These are phyloP conservation scores for Sarcophaga caerulescens DNA, from an alignment of 2,888 invertebrate species.

Conservation along the genomic window DNA sequence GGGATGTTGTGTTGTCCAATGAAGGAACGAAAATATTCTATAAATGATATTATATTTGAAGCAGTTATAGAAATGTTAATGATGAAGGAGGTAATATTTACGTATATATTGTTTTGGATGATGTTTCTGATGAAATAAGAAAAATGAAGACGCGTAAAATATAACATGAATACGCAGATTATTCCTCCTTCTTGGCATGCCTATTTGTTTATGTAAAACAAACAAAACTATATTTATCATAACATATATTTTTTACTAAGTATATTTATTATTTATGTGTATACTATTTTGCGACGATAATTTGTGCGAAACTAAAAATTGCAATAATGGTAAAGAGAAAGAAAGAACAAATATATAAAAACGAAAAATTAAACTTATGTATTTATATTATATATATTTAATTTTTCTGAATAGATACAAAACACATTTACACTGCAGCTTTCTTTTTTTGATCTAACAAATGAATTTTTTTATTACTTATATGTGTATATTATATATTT, in stretches of 20 bases:
- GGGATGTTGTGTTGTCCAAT: conserved; percentile 96
- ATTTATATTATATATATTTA: conserved; percentile 37
- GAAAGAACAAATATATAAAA: conserved; percentile 1
- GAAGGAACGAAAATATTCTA: conserved; percentile 76
- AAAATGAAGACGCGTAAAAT: conserved; percentile 33
- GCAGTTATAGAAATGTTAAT: conserved; percentile 42
- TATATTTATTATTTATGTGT: conserved; percentile 67
- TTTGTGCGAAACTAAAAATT: conserved; percentile 45
- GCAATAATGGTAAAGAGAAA: conserved; percentile 41
- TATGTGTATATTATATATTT: conserved; percentile 5
- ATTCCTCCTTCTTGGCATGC: conserved; percentile 54
- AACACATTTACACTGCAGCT: background rate
- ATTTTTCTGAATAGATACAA: background rate
- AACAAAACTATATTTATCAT: conserved; percentile 56
- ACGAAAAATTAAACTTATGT: conserved; percentile 11
- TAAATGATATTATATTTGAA: conserved; percentile 41
- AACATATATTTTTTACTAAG: conserved; percentile 66
- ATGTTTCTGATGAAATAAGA: conserved; percentile 15
- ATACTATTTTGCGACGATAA: conserved; percentile 61
- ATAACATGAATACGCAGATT: conserved; percentile 41
- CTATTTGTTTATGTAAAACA: conserved; percentile 65
- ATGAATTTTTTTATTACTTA: background rate
- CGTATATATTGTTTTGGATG: conserved; percentile 45
- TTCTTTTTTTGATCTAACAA: conserved; percentile 8
- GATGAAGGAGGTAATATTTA: conserved; percentile 51